phyloP scores from a whole-genome alignment of 1,140 invertebrate genomes.

The Sycophaga agraensis region DNA sequence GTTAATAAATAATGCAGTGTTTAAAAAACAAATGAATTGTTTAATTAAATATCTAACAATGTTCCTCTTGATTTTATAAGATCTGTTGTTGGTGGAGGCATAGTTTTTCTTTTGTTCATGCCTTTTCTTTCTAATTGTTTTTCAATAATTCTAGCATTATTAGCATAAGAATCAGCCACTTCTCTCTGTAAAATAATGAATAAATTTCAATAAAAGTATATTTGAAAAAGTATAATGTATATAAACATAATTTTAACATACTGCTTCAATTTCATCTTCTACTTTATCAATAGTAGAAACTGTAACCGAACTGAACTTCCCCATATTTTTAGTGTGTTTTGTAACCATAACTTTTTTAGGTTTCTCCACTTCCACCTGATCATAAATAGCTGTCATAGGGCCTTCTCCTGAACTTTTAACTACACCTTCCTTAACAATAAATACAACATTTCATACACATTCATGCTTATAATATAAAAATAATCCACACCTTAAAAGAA shows the following conservation, averaged over 20 bases:
- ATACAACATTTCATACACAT: slow-evolving; percentile 74
- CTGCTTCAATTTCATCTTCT: slow-evolving; percentile 90
- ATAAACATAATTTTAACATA: slow-evolving; percentile 50
- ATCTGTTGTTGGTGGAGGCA: slow-evolving; percentile 59
- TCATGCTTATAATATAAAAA: slow-evolving; percentile 92
- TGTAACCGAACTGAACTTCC: slow-evolving; percentile 98
- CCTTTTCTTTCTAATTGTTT: slow-evolving; percentile 95
- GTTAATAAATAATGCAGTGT: slow-evolving; percentile 55
- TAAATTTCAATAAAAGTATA: too few relatives aligned
- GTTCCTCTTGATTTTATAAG: slow-evolving; percentile 68
- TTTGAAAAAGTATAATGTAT: too few relatives aligned
- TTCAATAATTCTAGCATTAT: slow-evolving; percentile 97
- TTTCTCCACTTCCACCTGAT: slow-evolving; percentile 75
- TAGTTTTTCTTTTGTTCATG: slow-evolving; percentile 82
- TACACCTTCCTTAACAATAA: slow-evolving; percentile 79
- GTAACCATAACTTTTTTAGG: slow-evolving; percentile 93
- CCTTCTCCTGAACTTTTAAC: slow-evolving; percentile 76
- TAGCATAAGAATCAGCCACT: slow-evolving; percentile 97
- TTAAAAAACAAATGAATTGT: slow-evolving; percentile 36
- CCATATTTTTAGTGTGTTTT: slow-evolving; percentile 99
- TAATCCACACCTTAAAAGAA: slow-evolving; percentile 74
- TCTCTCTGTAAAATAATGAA: slow-evolving; percentile 69
- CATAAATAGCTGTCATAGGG: slow-evolving; percentile 77
- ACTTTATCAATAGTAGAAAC: slow-evolving; percentile 96
- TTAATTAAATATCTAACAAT: slow-evolving; percentile 62